Percentiles rank a stretch among this genome's conserved stretches.
phyloP scores from a whole-genome alignment of 2,113 vertebrate genomes.

The Psilopogon haemacephalus region DNA sequence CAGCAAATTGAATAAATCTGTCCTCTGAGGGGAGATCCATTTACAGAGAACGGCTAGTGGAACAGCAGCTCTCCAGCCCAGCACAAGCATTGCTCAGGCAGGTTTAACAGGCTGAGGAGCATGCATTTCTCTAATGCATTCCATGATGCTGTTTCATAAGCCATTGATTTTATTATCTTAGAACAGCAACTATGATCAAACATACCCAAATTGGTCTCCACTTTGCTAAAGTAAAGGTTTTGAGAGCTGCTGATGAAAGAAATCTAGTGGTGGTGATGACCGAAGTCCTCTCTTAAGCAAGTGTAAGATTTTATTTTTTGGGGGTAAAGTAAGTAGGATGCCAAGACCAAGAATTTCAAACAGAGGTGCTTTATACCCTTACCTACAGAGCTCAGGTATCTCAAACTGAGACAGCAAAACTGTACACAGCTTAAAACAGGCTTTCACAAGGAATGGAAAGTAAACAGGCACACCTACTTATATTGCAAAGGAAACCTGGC shows the following conservation, averaged over 20 bases:
- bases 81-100: not conserved
- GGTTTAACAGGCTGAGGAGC: not conserved
- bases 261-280: not conserved
- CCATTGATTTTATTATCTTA: constrained; percentile 26
- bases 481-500: not conserved
- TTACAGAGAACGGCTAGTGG: not conserved
- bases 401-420: not conserved
- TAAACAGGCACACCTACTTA: not conserved
- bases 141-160: constrained; percentile 17
- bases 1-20: not conserved
- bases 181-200: not conserved
- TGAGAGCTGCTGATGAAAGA: not conserved
- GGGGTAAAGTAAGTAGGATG: not conserved
- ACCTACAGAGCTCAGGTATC: not conserved
- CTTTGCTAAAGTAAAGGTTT: not conserved
- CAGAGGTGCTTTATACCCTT: not conserved
- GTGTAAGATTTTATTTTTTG: not conserved
- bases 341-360: not conserved
- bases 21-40: not conserved
- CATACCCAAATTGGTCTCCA: not conserved
- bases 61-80: not conserved
- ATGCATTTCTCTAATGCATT: not conserved
- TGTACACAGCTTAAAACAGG: not conserved
- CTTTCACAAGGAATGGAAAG: not conserved
- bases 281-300: not conserved